Percentiles rank a stretch among this genome's conserved stretches.
Conservation (phyloP, 1,140 invertebrate genomes). For the Solenopsis invicta region DNA sequence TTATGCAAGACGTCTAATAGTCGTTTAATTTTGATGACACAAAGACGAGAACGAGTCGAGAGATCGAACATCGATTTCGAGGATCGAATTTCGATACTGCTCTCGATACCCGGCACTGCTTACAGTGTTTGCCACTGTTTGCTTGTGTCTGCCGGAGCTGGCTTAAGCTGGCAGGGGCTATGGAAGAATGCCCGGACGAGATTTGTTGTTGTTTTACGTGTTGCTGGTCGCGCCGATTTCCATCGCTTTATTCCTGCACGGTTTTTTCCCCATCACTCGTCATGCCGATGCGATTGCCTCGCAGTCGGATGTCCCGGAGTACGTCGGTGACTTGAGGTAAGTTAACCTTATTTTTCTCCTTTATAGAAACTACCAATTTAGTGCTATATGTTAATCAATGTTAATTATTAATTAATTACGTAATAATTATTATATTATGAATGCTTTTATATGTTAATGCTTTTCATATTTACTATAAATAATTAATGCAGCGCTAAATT, state of each 20-base stretch:
- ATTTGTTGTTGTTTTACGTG: constrained; percentile 73
- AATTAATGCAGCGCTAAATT: too few species aligned
- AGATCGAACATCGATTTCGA: constrained; percentile 16
- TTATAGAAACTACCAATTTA: too few species aligned
- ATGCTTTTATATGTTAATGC: too few species aligned
- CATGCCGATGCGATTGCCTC: constrained; percentile 85
- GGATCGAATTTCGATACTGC: neutral
- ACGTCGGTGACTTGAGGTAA: constrained; percentile 87
- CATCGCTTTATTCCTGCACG: constrained; percentile 88
- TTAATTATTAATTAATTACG: too few species aligned
- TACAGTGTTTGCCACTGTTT: too few species aligned
- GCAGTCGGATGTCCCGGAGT: constrained; percentile 87
- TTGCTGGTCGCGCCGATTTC: constrained; percentile 76
- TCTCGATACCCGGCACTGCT: neutral
- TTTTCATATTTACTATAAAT: too few species aligned
- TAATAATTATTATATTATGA: too few species aligned
- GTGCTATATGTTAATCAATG: too few species aligned
- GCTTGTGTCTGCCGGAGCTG: too few species aligned
- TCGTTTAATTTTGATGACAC: too few species aligned
- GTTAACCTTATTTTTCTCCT: constrained; percentile 25
- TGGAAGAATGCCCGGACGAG: constrained; percentile 41
- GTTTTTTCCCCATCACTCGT: constrained; percentile 89
- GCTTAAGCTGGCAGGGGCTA: too few species aligned
- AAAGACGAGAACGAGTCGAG: neutral
- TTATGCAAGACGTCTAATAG: too few species aligned